These are phyloP conservation scores for Chauna torquata DNA, from an alignment of 2,113 vertebrate genomes.

Conservation along the genomic window DNA sequence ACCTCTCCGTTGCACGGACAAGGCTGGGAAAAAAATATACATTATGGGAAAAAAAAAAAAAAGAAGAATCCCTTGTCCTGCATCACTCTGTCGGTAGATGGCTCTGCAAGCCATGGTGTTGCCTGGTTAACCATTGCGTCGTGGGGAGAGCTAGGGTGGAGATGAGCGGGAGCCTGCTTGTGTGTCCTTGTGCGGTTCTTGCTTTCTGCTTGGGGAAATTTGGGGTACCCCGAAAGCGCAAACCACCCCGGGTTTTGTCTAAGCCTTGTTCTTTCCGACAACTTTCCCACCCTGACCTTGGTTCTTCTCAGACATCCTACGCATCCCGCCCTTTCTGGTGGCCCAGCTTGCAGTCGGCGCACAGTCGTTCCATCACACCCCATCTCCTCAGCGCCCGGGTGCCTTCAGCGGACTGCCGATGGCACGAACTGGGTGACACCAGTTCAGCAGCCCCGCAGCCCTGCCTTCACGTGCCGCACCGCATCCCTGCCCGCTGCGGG, in stretches of 20 bases:
- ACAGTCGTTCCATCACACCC: rapidly evolving
- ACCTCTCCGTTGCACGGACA: neutral
- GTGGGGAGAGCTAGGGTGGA: neutral
- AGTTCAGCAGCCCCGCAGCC: neutral
- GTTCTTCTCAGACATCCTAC: neutral
- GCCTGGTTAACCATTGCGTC: rapidly evolving
- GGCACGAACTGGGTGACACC: neutral
- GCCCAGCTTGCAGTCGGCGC: neutral
- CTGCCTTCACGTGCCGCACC: neutral
- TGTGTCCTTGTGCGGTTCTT: rapidly evolving
- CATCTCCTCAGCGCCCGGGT: rapidly evolving
- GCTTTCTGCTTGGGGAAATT: neutral
- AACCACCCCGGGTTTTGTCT: neutral
- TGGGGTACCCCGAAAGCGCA: neutral
- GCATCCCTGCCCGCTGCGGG: rapidly evolving
- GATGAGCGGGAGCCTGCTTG: rapidly evolving
- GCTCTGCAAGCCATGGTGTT: neutral
- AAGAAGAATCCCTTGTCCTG: neutral
- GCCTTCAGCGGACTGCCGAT: rapidly evolving
- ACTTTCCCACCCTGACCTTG: neutral
- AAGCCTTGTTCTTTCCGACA: neutral
- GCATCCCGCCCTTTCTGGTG: neutral
- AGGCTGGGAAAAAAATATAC: neutral
- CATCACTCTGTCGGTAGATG: neutral
- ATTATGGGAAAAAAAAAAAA: rapidly evolving